A percentile compares a stretch with the other conserved stretches of the same genome.
Evolutionary conservation across 2,113 vertebrate genomes (phyloP).

Genomic region (Salvelinus alpinus): DNA sequence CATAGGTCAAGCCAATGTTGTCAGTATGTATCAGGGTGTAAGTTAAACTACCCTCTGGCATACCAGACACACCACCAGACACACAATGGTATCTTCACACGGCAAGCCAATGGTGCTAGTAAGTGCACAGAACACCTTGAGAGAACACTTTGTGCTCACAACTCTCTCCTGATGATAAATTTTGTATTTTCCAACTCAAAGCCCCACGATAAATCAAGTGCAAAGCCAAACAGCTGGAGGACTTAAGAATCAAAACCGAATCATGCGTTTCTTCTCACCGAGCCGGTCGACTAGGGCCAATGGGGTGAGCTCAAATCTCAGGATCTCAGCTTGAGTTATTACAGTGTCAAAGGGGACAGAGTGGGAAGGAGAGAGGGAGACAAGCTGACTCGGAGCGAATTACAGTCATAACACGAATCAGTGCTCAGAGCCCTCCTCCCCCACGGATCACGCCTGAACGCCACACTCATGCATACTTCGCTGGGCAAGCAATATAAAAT

Average conservation of each 20-base stretch:
- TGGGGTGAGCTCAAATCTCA: background rate
- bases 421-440: background rate
- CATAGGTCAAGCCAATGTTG: no score
- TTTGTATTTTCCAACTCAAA: background rate
- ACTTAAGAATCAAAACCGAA: background rate
- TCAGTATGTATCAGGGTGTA: no score
- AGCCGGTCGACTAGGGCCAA: background rate
- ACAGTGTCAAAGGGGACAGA: background rate
- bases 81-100: no score
- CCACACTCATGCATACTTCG: slow-evolving; percentile 22
- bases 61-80: no score
- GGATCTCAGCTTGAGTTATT: background rate
- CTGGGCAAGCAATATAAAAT: slow-evolving; percentile 47
- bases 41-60: no score
- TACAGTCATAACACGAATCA: slow-evolving; percentile 6
- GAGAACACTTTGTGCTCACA: background rate
- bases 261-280: background rate
- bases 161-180: background rate
- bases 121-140: background rate
- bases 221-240: background rate
- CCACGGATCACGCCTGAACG: background rate
- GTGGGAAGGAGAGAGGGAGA: background rate
- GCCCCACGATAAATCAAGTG: background rate
- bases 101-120: no score
- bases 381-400: background rate